phyloP scores from a whole-genome alignment of 2,113 vertebrate species.

The Pogonocichla stellata region DNA sequence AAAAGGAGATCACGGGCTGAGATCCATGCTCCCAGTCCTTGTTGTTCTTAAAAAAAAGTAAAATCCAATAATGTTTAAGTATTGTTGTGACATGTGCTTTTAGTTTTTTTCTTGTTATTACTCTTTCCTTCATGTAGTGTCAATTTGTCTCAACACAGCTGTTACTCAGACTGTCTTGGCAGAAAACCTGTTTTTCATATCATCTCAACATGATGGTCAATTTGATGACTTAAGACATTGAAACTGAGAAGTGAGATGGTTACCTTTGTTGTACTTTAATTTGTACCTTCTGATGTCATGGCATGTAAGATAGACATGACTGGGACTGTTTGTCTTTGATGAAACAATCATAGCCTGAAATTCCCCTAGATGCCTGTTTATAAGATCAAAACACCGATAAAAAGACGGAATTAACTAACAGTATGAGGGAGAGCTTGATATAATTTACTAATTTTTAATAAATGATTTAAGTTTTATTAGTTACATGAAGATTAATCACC shows the following conservation, averaged over 20 bases:
- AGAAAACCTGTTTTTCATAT: background rate
- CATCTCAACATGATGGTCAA: background rate
- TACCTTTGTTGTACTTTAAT: background rate
- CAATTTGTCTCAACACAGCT: background rate
- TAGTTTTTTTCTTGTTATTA: conserved; percentile 23
- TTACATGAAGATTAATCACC: background rate
- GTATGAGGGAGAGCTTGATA: background rate
- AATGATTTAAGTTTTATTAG: background rate
- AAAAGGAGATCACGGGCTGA: background rate
- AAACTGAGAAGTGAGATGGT: background rate
- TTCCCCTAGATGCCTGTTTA: background rate
- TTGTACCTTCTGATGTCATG: background rate
- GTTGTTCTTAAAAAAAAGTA: background rate
- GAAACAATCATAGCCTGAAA: background rate
- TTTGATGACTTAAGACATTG: background rate
- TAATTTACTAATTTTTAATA: background rate
- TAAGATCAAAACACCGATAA: background rate
- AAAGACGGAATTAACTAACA: background rate
- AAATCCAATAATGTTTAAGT: conserved; percentile 48
- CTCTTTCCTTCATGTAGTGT: background rate
- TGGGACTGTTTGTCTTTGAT: background rate
- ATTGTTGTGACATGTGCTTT: conserved; percentile 20
- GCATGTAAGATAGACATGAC: background rate
- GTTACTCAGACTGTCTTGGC: background rate
- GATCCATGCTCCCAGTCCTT: background rate